Evolutionary conservation across 2,888 invertebrate species (phyloP).

Genomic region (Dendrolimus pini): DNA sequence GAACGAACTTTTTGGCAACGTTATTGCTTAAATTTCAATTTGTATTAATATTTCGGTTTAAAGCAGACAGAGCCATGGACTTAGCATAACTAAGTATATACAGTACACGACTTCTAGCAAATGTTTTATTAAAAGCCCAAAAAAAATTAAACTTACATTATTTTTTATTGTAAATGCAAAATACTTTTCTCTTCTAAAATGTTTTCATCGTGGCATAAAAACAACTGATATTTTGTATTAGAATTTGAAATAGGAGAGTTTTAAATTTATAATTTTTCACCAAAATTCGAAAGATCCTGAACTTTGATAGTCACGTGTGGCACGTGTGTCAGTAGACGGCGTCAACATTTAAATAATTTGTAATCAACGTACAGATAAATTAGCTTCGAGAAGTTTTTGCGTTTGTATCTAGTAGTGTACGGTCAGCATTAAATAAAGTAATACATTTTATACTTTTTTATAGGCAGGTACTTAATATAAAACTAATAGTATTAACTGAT

Average conservation of each 20-base stretch:
- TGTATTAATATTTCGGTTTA: neutral
- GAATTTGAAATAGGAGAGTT: slow-evolving; percentile 12
- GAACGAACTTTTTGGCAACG: too few relatives aligned
- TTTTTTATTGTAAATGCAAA: neutral
- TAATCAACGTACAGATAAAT: too few relatives aligned
- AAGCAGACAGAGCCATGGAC: neutral
- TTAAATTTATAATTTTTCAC: slow-evolving; percentile 3
- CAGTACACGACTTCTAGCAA: neutral
- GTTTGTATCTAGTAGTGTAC: too few relatives aligned
- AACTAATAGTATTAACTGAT: too few relatives aligned
- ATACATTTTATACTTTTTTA: too few relatives aligned
- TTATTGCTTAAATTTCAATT: too few relatives aligned
- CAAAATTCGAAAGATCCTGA: slow-evolving; percentile 1
- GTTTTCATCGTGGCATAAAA: slow-evolving; percentile 7
- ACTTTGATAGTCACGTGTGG: slow-evolving; percentile 27
- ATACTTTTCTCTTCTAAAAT: neutral
- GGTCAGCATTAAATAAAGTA: too few relatives aligned
- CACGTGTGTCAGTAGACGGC: slow-evolving; percentile 15
- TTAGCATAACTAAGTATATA: neutral
- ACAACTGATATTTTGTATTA: neutral
- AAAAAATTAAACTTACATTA: neutral
- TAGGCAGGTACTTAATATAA: too few relatives aligned
- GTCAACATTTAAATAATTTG: too few relatives aligned
- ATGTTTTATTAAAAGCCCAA: neutral
- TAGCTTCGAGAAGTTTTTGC: too few relatives aligned